Conservation (phyloP, 2,113 vertebrate species). For the Conger conger region DNA sequence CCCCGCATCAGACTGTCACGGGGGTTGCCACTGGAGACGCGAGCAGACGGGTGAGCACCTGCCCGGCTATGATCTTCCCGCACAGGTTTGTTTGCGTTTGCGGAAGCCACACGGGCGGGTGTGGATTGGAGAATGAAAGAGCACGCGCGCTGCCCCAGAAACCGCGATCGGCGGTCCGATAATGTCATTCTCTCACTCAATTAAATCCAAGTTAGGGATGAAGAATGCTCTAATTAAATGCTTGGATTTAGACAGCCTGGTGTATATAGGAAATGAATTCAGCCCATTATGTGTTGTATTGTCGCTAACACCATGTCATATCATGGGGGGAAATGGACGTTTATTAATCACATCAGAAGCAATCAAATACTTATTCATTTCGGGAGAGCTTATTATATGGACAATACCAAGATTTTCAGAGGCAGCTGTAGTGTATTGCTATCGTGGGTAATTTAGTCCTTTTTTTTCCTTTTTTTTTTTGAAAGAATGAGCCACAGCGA, state of each 20-base stretch:
- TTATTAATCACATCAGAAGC: constrained; percentile 28
- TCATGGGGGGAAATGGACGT: constrained; percentile 19
- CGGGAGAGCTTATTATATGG: background rate
- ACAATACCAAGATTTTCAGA: background rate
- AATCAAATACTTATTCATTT: constrained; percentile 25
- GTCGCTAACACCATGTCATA: constrained; percentile 19
- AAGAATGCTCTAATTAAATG: constrained; percentile 39
- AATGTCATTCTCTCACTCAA: constrained; percentile 65
- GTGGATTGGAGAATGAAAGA: constrained; percentile 46
- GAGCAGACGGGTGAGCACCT: constrained; percentile 61
- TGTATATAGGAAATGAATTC: constrained; percentile 33
- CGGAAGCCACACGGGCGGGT: constrained; percentile 34
- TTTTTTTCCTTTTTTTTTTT: too few relatives aligned
- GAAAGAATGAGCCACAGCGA: too few relatives aligned
- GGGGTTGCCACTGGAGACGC: constrained; percentile 65
- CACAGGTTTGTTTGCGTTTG: constrained; percentile 40
- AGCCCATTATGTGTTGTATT: constrained; percentile 25
- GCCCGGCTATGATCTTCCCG: constrained; percentile 35
- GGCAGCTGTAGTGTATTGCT: background rate
- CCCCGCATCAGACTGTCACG: constrained; percentile 65
- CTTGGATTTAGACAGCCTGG: constrained; percentile 25
- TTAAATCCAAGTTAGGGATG: constrained; percentile 35
- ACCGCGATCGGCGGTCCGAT: constrained; percentile 57
- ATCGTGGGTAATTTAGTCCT: background rate
- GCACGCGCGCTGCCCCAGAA: constrained; percentile 62